Conservation (phyloP, 2,888 invertebrate species). For the Alitta virens region DNA sequence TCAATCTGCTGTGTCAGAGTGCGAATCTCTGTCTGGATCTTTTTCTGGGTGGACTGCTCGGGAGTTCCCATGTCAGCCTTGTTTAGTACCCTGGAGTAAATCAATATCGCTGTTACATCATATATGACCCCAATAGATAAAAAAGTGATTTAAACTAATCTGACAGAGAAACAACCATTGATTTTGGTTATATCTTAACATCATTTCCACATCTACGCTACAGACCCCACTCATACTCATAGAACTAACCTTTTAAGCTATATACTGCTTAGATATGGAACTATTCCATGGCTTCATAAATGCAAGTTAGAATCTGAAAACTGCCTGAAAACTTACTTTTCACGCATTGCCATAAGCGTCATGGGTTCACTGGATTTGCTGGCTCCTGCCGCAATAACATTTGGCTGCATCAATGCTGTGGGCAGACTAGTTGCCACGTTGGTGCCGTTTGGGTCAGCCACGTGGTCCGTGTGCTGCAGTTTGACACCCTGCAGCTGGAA, state of each 20-base stretch:
- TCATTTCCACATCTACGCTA: no score
- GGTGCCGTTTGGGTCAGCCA: slow-evolving; percentile 10
- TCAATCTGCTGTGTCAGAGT: slow-evolving; percentile 41
- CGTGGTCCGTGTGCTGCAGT: neutral
- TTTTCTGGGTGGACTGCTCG: slow-evolving; percentile 26
- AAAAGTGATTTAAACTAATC: no score
- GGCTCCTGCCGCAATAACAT: slow-evolving; percentile 14
- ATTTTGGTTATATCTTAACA: no score
- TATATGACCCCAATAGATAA: no score
- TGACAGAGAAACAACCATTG: no score
- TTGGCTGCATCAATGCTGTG: slow-evolving; percentile 21
- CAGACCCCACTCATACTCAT: no score
- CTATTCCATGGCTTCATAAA: no score
- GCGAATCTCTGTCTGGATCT: slow-evolving; percentile 41
- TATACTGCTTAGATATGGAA: no score
- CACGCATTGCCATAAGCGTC: slow-evolving; percentile 27
- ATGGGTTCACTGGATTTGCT: slow-evolving; percentile 25
- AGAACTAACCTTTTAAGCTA: no score
- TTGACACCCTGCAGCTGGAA: slow-evolving; percentile 3
- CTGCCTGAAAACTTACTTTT: slow-evolving; percentile 13
- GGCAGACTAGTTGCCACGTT: slow-evolving; percentile 21
- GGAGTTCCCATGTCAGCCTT: neutral
- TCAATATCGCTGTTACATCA: no score
- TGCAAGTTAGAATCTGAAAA: no score
- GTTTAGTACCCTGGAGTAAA: slow-evolving; percentile 19